Evolutionary conservation across 2,888 invertebrate species (phyloP).

Genomic region (Tetrapedia diversipes): DNA sequence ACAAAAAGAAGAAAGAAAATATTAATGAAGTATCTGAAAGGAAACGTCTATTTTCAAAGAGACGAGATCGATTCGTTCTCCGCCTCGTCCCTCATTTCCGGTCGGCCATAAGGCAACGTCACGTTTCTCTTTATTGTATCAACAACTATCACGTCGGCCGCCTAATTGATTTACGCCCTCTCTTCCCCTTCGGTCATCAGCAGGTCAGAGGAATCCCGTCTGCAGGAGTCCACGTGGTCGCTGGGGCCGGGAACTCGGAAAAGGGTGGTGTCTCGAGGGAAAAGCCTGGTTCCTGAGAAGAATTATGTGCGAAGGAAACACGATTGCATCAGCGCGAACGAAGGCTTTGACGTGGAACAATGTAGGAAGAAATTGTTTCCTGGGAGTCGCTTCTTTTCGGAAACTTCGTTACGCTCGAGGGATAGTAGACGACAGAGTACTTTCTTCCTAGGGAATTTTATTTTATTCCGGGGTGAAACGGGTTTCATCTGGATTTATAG

Average conservation of each 20-base stretch:
- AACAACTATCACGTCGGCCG: slow-evolving; percentile 65
- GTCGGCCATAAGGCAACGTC: slow-evolving; percentile 59
- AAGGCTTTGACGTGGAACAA: slow-evolving; percentile 2
- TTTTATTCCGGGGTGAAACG: background rate
- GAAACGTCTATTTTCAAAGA: slow-evolving; percentile 15
- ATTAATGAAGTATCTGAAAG: background rate
- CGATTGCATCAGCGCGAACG: slow-evolving; percentile 34
- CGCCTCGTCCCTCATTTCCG: slow-evolving; percentile 49
- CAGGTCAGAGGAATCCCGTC: slow-evolving; percentile 37
- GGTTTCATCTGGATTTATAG: no score
- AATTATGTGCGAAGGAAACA: slow-evolving; percentile 34
- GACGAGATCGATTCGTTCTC: slow-evolving; percentile 46
- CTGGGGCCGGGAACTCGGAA: slow-evolving; percentile 8
- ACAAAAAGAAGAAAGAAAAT: no score
- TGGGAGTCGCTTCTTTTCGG: background rate
- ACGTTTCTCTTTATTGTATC: slow-evolving; percentile 75
- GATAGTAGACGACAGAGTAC: background rate
- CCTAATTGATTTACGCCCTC: slow-evolving; percentile 77
- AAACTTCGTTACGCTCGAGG: background rate
- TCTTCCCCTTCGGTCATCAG: slow-evolving; percentile 53
- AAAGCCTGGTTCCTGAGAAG: slow-evolving; percentile 15
- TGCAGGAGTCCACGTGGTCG: slow-evolving; percentile 40
- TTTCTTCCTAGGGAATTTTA: background rate
- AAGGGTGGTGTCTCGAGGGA: slow-evolving; percentile 18
- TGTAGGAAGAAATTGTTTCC: slow-evolving; percentile 5